phyloP scores from a whole-genome alignment of 1,140 invertebrate species.

The Himalopsyche phryganea region DNA sequence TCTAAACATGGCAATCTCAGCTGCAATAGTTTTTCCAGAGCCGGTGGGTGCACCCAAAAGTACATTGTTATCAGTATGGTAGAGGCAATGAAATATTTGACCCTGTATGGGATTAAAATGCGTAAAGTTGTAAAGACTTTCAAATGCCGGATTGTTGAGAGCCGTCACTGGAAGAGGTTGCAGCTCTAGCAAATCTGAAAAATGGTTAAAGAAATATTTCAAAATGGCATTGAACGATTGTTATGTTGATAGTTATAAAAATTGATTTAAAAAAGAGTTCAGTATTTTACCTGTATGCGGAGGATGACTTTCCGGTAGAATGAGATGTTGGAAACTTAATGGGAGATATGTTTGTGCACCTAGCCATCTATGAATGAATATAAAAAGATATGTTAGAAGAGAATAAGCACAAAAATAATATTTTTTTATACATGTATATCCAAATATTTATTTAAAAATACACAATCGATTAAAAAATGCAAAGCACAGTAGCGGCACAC shows the following conservation, averaged over 20 bases:
- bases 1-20: slow-evolving; percentile 96
- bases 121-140: slow-evolving; percentile 85
- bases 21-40: slow-evolving; percentile 97
- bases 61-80: slow-evolving; percentile 93
- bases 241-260: neutral
- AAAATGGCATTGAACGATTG: neutral
- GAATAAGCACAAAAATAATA: too few relatives aligned
- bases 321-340: slow-evolving; percentile 85
- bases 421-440: too few relatives aligned
- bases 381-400: neutral
- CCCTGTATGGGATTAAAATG: slow-evolving; percentile 99
- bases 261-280: too few relatives aligned
- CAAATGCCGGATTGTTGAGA: slow-evolving; percentile 72
- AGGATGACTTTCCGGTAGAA: slow-evolving; percentile 88
- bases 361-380: slow-evolving; percentile 65
- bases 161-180: slow-evolving; percentile 85
- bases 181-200: slow-evolving; percentile 81
- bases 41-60: slow-evolving; percentile 96
- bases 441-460: too few relatives aligned
- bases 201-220: too few relatives aligned
- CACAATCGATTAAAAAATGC: too few relatives aligned
- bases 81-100: slow-evolving; percentile 95
- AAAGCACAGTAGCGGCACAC: too few relatives aligned
- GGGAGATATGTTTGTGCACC: slow-evolving; percentile 71
- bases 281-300: slow-evolving; percentile 91